A percentile compares a stretch with the other conserved stretches of the same genome.
Conservation (phyloP, 2,113 vertebrate genomes). For the Siniperca knerii region DNA sequence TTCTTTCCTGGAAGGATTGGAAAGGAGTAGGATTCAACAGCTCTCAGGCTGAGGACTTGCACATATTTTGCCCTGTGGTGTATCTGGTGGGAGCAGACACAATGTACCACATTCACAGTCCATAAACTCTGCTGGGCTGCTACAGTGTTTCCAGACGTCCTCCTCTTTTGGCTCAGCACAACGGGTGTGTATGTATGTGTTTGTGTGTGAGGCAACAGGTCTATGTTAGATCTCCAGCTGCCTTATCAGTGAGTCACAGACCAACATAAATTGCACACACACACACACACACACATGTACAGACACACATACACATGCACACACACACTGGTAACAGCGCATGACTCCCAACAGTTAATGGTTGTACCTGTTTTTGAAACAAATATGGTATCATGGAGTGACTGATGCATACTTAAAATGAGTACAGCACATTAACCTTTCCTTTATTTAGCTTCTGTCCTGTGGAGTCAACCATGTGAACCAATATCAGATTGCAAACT, state of each 20-base stretch:
- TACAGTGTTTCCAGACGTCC: conserved; percentile 45
- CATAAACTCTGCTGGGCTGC: conserved; percentile 45
- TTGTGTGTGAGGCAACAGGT: neutral
- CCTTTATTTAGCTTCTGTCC: conserved; percentile 71
- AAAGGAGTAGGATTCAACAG: conserved; percentile 11
- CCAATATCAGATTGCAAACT: conserved; percentile 51
- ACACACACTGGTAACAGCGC: conserved; percentile 16
- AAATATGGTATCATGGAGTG: conserved; percentile 62
- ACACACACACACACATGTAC: conserved; percentile 9
- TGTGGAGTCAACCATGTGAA: conserved; percentile 51
- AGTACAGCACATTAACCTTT: conserved; percentile 60
- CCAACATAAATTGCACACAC: conserved; percentile 21
- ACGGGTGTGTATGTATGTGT: neutral
- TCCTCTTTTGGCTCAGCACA: conserved; percentile 14
- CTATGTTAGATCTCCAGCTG: conserved; percentile 44
- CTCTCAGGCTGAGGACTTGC: conserved; percentile 38
- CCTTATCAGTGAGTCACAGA: conserved; percentile 55
- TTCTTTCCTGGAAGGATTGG: too few relatives aligned
- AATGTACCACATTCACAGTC: conserved; percentile 58
- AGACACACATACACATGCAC: conserved; percentile 1
- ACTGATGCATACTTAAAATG: conserved; percentile 65
- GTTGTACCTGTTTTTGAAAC: conserved; percentile 63
- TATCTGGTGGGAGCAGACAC: conserved; percentile 55
- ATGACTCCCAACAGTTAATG: conserved; percentile 45
- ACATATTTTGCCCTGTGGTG: conserved; percentile 61